Conservation (phyloP, 2,888 invertebrate genomes). For the Perizoma flavofasciatum region DNA sequence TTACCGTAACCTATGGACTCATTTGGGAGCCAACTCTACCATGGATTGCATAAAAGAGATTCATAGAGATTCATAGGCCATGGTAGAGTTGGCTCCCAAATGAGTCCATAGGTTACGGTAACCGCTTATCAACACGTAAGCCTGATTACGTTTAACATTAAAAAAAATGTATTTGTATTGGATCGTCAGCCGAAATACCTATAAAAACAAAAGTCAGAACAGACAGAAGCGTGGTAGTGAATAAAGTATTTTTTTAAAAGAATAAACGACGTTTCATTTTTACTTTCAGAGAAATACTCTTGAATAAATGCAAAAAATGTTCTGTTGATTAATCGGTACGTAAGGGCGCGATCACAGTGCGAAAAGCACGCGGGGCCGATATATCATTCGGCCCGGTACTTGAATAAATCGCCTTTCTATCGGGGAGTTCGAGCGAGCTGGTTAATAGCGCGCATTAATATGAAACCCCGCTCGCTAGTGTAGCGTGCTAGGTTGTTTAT, state of each 20-base stretch:
- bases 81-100: too few relatives aligned
- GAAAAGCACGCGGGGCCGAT: constrained; percentile 34
- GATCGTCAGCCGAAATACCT: constrained; percentile 11
- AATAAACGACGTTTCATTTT: too few relatives aligned
- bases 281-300: neutral
- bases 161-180: neutral
- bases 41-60: too few relatives aligned
- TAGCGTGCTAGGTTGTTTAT: constrained; percentile 38
- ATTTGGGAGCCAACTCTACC: too few relatives aligned
- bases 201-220: constrained; percentile 15
- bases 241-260: too few relatives aligned
- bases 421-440: constrained; percentile 57
- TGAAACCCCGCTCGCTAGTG: constrained; percentile 47
- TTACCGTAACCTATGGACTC: too few relatives aligned
- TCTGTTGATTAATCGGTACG: constrained; percentile 25
- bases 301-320: constrained; percentile 14
- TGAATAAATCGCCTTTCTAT: constrained; percentile 69
- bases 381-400: constrained; percentile 45
- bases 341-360: constrained; percentile 29
- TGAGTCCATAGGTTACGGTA: too few relatives aligned
- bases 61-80: too few relatives aligned
- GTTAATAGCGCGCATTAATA: constrained; percentile 73
- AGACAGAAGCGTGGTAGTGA: too few relatives aligned
- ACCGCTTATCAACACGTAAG: neutral
- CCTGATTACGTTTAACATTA: neutral